phyloP scores from a whole-genome alignment of 1,140 invertebrate genomes.

The Hycleus cichorii region DNA sequence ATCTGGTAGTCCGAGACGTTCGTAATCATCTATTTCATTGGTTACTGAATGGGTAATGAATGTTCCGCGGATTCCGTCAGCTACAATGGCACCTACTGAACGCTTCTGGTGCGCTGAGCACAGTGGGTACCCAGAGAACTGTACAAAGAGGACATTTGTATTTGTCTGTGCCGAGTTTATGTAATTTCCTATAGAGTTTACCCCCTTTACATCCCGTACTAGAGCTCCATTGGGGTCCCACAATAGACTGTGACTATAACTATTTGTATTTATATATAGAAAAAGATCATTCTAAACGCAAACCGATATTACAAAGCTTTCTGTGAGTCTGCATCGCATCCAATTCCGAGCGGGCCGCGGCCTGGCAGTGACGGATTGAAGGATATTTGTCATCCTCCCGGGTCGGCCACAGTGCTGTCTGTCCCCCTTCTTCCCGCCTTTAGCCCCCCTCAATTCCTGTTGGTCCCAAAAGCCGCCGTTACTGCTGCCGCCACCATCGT shows the following conservation, averaged over 20 bases:
- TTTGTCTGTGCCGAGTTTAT: constrained; percentile 44
- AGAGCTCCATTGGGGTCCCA: constrained; percentile 27
- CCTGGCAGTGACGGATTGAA: constrained; percentile 43
- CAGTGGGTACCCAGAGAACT: constrained; percentile 39
- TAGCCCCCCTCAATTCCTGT: constrained; percentile 2
- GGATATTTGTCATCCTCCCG: constrained; percentile 42
- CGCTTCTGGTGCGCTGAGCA: constrained; percentile 35
- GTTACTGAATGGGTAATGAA: constrained; percentile 42
- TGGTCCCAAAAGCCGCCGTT: too few species aligned
- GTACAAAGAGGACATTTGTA: constrained; percentile 44
- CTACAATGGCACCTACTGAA: constrained; percentile 38
- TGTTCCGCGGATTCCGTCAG: constrained; percentile 39
- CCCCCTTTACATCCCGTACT: constrained; percentile 30
- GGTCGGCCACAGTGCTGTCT: constrained; percentile 38
- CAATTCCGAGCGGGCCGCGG: constrained; percentile 42
- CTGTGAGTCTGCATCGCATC: constrained; percentile 43
- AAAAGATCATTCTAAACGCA: constrained; percentile 30
- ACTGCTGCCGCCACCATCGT: too few species aligned
- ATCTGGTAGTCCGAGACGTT: constrained; percentile 38
- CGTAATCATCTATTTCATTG: constrained; percentile 43
- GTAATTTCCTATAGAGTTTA: constrained; percentile 44
- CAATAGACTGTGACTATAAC: constrained; percentile 33
- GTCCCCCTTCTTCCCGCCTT: constrained; percentile 24
- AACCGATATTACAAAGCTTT: constrained; percentile 42
- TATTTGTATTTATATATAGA: not conserved